These are phyloP conservation scores for Merops nubicus DNA, from an alignment of 2,113 vertebrate species.

Conservation along the genomic window DNA sequence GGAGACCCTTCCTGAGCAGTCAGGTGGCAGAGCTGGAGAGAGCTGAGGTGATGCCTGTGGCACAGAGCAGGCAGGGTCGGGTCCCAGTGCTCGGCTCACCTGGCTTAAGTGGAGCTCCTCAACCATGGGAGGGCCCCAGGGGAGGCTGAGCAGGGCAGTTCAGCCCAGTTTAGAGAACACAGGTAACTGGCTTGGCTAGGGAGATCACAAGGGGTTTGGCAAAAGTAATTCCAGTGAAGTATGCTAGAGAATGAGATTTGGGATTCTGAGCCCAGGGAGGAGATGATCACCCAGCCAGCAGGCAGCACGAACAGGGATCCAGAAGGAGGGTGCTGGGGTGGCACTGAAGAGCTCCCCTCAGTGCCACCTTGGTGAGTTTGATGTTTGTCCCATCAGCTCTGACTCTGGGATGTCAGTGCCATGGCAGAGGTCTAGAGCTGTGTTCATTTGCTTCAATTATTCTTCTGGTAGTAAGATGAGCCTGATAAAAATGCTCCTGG, in stretches of 20 bases:
- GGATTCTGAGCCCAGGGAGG: not conserved
- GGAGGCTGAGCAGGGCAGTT: not conserved
- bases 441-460: no score
- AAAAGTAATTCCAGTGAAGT: not conserved
- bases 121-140: rapidly evolving
- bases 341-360: rapidly evolving
- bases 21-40: not conserved
- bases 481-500: not conserved
- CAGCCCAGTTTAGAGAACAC: not conserved
- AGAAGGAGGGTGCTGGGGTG: not conserved
- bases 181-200: not conserved
- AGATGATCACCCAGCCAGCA: not conserved
- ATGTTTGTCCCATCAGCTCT: not conserved
- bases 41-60: rapidly evolving
- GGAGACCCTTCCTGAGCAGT: not conserved
- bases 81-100: not conserved
- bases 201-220: not conserved
- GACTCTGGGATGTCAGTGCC: rapidly evolving
- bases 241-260: rapidly evolving
- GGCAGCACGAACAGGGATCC: rapidly evolving
- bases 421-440: not conserved
- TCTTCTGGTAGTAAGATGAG: not conserved
- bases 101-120: not conserved
- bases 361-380: not conserved
- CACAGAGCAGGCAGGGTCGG: rapidly evolving